Percentiles rank a stretch among this genome's conserved stretches.
Evolutionary conservation across 2,113 vertebrate species (phyloP).

Genomic region (Tachysurus fulvidraco): DNA sequence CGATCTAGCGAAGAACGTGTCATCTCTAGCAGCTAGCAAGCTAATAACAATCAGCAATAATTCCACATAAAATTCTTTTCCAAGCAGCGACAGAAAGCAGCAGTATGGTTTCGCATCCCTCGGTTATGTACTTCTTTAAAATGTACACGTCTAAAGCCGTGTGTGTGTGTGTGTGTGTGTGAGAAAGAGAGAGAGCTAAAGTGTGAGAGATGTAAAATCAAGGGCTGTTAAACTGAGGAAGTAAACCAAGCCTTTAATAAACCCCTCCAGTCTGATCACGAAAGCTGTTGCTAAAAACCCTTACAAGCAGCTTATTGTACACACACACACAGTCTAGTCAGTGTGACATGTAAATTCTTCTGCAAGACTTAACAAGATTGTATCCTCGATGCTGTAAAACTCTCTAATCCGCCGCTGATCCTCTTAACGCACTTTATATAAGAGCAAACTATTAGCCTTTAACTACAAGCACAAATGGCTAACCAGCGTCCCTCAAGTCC

Average conservation of each 20-base stretch:
- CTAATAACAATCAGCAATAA: neutral
- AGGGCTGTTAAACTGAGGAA: neutral
- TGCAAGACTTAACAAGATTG: neutral
- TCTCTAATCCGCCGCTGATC: conserved; percentile 10
- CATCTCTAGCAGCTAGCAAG: neutral
- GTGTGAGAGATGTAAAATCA: neutral
- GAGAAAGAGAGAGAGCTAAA: too few species aligned
- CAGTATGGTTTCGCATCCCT: neutral
- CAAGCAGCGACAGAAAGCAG: neutral
- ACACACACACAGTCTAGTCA: neutral
- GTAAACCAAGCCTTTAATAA: neutral
- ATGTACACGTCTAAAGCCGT: neutral
- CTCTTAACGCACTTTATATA: neutral
- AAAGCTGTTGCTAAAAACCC: neutral
- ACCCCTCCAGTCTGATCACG: neutral
- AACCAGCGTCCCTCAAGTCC: neutral
- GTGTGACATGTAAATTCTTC: neutral
- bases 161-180: neutral
- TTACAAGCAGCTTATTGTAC: neutral
- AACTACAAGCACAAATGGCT: neutral
- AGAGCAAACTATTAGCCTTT: neutral
- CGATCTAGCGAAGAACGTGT: neutral
- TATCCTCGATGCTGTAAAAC: neutral
- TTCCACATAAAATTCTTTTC: neutral
- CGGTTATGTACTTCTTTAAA: neutral